These are phyloP conservation scores for Theropithecus gelada DNA, from an alignment of 2,113 vertebrate genomes.

Conservation along the genomic window DNA sequence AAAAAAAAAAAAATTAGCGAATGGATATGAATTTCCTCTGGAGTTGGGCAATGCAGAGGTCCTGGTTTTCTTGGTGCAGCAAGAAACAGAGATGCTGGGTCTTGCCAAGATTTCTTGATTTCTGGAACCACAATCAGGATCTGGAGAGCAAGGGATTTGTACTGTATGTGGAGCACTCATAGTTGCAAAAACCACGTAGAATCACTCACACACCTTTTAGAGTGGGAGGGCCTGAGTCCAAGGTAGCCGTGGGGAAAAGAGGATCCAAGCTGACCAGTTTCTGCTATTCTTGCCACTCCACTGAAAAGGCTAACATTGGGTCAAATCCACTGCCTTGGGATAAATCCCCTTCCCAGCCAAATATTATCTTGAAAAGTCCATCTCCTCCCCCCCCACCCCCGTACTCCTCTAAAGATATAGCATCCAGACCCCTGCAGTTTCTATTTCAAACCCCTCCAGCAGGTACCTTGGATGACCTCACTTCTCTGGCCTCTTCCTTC, in stretches of 20 bases:
- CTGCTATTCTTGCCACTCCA: not conserved
- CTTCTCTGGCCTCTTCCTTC: not conserved
- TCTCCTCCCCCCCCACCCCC: not conserved
- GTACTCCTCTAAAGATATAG: not conserved
- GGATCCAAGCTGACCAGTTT: not conserved
- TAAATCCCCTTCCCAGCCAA: constrained; percentile 25
- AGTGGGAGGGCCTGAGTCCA: not conserved
- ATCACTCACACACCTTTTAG: not conserved
- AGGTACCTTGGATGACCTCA: not conserved
- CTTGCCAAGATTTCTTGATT: no score
- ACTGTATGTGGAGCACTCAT: not conserved
- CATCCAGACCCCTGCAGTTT: constrained; percentile 25
- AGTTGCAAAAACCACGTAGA: not conserved
- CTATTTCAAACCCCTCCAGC: not conserved
- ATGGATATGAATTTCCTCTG: not conserved
- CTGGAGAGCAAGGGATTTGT: no score
- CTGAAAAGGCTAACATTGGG: not conserved
- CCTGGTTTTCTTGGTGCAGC: not conserved
- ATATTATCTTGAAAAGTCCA: not conserved
- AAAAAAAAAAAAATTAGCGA: no score
- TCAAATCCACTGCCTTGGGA: not conserved
- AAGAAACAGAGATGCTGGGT: not conserved
- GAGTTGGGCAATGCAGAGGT: not conserved
- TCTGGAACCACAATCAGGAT: no score
- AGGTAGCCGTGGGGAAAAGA: not conserved